phyloP scores from a whole-genome alignment of 2,888 invertebrate species.

The Drosophila ezoana region DNA sequence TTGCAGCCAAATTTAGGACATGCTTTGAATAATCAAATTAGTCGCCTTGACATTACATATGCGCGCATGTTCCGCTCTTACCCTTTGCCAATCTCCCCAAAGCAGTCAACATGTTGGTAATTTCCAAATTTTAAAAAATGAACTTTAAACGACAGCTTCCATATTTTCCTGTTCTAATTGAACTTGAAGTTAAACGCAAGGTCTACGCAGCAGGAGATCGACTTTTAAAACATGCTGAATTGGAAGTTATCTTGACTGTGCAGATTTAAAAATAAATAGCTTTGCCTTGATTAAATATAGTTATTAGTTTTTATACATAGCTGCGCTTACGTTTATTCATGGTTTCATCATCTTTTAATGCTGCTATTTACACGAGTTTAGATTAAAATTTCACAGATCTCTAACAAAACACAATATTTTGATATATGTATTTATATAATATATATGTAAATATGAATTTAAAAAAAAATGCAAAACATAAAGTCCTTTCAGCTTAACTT shows the following conservation, averaged over 20 bases:
- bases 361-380: constrained; percentile 74
- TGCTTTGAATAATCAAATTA: constrained; percentile 25
- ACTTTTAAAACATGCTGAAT: too few relatives aligned
- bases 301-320: constrained; percentile 37
- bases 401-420: constrained; percentile 71
- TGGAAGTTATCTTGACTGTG: too few relatives aligned
- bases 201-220: constrained; percentile 3
- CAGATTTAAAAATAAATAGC: constrained; percentile 5
- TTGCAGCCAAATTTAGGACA: constrained; percentile 17
- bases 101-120: constrained; percentile 40
- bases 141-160: background rate
- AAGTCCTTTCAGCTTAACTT: constrained; percentile 32
- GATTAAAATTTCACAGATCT: constrained; percentile 68
- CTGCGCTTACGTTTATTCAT: constrained; percentile 72
- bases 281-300: constrained; percentile 33
- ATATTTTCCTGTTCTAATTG: background rate
- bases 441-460: constrained; percentile 53
- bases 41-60: too few relatives aligned
- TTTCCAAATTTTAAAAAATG: background rate
- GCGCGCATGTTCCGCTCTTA: constrained; percentile 22
- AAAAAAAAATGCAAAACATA: constrained; percentile 50
- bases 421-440: constrained; percentile 41
- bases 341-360: constrained; percentile 56
- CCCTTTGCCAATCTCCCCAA: constrained; percentile 46
- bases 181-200: background rate